Conservation (phyloP, 2,797 vertebrate species). For the Erethizon dorsatum region DNA sequence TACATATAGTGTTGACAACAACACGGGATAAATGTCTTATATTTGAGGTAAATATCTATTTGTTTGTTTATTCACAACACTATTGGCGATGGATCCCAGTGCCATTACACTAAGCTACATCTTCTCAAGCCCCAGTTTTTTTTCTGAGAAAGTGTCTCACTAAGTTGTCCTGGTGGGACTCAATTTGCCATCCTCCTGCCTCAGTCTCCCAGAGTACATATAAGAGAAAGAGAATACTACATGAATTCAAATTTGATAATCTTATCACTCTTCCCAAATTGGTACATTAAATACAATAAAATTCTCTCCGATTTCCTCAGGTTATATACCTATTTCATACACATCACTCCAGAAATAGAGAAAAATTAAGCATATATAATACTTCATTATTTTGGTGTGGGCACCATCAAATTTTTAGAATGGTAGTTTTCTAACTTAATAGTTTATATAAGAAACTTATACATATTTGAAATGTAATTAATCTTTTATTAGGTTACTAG, state of each 20-base stretch:
- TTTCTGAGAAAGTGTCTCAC: background rate
- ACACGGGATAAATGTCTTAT: background rate
- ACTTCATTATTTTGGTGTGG: background rate
- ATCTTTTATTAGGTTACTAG: too few relatives aligned
- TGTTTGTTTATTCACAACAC: too few relatives aligned
- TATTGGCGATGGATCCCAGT: too few relatives aligned
- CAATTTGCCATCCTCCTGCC: background rate
- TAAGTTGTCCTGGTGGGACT: background rate
- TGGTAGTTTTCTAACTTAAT: background rate
- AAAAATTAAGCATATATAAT: background rate
- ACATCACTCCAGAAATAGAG: background rate
- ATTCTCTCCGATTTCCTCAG: background rate
- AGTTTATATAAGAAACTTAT: too few relatives aligned
- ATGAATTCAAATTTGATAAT: too few relatives aligned
- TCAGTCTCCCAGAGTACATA: background rate
- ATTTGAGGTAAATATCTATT: background rate
- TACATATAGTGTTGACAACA: background rate
- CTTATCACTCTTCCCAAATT: too few relatives aligned
- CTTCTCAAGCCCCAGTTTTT: background rate
- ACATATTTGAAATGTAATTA: too few relatives aligned
- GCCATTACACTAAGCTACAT: too few relatives aligned
- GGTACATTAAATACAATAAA: too few relatives aligned
- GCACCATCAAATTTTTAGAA: background rate
- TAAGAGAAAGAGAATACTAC: too few relatives aligned
- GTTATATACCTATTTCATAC: background rate